Evolutionary conservation across 2,888 invertebrate genomes (phyloP), one percentile per base, ranked within the genome.

Genomic region (Folsomia manolachei): DNA sequence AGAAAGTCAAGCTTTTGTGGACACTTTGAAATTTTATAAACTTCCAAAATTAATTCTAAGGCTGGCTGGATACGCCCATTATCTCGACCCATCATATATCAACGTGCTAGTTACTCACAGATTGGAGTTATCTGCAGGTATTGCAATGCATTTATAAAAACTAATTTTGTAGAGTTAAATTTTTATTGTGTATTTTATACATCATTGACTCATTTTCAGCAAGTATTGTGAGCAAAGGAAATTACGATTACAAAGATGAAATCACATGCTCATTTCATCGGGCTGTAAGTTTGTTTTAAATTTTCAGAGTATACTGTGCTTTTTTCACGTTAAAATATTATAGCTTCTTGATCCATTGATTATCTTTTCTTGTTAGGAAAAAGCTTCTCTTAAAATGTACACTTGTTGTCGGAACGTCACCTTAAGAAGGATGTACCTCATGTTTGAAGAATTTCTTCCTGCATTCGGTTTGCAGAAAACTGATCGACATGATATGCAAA

Each of bases 361-460:
- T 7, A 21, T 61, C 53, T 72, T 27, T 62, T 4, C n/a, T 4
- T 27, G 19, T 27, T 27, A 79, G 78, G 75, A 75, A n/a, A 72
- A 73, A 1, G 72, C 72, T 4, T 75, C 71, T 23, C 25, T 72
- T 11, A 80, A 78, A 72, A 78, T 79, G 79, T 65, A 72, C 23
- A 67, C 72, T 18, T 80, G 80, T 68, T 76, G 76, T 25, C 67
- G 69, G 56, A 80, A 79, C 60, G 60, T 76, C 56, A 76, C 78
- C 0, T 26, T 78, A 61, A 25, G 78, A 51, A 27, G 78, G 56
- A 72, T 76, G 63, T 80, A 70, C 63, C 27, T 78, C 14, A 66
- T 80, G 1, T 73, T 78, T 18, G 71, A 78, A 26, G 75, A 78
- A 60, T 69, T 79, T 69, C 21, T 76, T 9, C 68, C 70, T 18